phyloP scores from a whole-genome alignment of 2,113 vertebrate genomes.

The Turnix velox region DNA sequence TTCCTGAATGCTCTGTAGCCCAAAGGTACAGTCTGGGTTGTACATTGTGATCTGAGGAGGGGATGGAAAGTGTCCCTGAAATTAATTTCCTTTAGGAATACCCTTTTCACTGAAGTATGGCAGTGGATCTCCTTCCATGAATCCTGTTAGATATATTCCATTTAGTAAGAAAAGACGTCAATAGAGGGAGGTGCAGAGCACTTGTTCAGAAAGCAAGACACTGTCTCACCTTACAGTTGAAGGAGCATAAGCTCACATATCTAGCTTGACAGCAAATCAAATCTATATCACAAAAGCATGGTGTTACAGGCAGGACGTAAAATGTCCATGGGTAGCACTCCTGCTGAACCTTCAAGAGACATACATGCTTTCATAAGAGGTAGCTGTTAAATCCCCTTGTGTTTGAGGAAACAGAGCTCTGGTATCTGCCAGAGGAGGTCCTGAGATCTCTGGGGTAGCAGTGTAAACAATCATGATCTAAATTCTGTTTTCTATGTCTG shows the following conservation, averaged over 20 bases:
- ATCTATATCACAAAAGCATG: neutral
- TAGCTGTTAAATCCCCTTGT: neutral
- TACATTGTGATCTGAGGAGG: neutral
- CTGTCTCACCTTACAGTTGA: neutral
- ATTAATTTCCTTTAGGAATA: neutral
- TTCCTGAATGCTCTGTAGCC: neutral
- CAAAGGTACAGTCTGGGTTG: neutral
- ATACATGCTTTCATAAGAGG: fast-evolving
- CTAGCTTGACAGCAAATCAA: neutral
- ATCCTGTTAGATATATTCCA: neutral
- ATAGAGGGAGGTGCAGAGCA: neutral
- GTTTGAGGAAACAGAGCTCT: neutral
- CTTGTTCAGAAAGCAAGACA: neutral
- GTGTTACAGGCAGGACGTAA: neutral
- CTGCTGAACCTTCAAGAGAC: neutral
- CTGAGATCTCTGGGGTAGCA: neutral
- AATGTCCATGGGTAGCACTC: neutral
- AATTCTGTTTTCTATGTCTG: neutral
- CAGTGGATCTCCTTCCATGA: neutral
- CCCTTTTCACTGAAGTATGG: neutral
- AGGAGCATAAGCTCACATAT: neutral
- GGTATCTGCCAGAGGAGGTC: neutral
- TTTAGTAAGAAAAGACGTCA: neutral
- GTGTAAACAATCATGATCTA: neutral
- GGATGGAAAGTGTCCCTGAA: neutral